Evolutionary conservation across 2,888 invertebrate genomes (phyloP).

Genomic region (Hydriomena furcata): DNA sequence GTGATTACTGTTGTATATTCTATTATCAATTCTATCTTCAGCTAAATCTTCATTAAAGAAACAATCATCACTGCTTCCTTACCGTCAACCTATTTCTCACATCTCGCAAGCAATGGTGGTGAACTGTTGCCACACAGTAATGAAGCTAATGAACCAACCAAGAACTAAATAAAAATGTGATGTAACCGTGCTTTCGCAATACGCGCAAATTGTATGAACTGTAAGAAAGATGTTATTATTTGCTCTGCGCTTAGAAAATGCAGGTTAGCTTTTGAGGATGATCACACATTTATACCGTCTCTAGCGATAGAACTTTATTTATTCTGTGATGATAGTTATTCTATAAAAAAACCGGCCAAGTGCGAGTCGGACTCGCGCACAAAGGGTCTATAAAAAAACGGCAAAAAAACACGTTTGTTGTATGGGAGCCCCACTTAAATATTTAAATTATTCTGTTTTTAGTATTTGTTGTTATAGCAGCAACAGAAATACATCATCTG

Average conservation of each 20-base stretch:
- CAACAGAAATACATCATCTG: no score
- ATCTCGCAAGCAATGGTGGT: slow-evolving; percentile 42
- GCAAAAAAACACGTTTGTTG: no score
- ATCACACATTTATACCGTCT: not conserved
- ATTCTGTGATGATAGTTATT: no score
- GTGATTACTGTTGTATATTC: slow-evolving; percentile 6
- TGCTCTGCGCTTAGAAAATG: slow-evolving; percentile 3
- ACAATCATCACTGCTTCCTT: slow-evolving; percentile 26
- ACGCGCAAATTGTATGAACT: slow-evolving; percentile 41
- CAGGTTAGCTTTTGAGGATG: not conserved
- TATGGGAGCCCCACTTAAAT: no score
- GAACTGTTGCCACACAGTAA: slow-evolving; percentile 60
- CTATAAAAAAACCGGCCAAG: no score
- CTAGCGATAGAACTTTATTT: no score
- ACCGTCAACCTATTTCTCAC: slow-evolving; percentile 28
- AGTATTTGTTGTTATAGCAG: no score
- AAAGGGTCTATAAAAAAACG: no score
- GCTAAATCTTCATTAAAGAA: slow-evolving; percentile 27
- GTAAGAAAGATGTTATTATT: slow-evolving; percentile 22
- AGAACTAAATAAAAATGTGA: slow-evolving; percentile 60
- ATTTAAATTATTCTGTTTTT: no score
- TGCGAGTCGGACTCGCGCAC: no score
- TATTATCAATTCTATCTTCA: slow-evolving; percentile 17
- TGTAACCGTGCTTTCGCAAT: slow-evolving; percentile 51
- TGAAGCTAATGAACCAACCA: slow-evolving; percentile 64